Conservation (phyloP, 2,888 invertebrate genomes). For the Bugula neritina region DNA sequence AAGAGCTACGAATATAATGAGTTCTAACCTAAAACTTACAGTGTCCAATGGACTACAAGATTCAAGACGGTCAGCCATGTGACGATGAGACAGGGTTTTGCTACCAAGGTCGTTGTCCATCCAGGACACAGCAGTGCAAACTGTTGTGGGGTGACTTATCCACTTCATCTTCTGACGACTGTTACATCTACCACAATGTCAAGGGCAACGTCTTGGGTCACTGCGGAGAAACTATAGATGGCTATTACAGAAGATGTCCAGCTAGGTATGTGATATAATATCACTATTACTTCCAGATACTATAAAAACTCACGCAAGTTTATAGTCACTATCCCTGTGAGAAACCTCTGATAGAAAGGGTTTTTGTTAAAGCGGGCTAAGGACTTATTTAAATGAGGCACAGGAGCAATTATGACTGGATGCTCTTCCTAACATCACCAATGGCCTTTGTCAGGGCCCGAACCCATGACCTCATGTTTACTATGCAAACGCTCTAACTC, state of each 20-base stretch:
- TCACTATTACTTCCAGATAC: too few species aligned
- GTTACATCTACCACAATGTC: slow-evolving; percentile 90
- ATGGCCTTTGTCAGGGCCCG: too few species aligned
- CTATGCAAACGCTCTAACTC: too few species aligned
- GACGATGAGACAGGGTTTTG: slow-evolving; percentile 70
- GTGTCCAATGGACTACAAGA: slow-evolving; percentile 82
- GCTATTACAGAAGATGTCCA: not conserved
- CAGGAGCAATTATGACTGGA: too few species aligned
- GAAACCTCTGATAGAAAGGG: too few species aligned
- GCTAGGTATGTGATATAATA: not conserved
- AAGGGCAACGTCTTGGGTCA: slow-evolving; percentile 92
- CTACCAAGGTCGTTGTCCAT: slow-evolving; percentile 85
- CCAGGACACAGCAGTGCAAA: slow-evolving; percentile 79
- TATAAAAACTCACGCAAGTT: too few species aligned
- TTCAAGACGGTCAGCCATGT: slow-evolving; percentile 88
- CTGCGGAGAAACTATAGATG: slow-evolving; percentile 66
- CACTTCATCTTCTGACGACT: slow-evolving; percentile 73
- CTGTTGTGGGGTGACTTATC: slow-evolving; percentile 83
- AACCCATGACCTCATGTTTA: too few species aligned
- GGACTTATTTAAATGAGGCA: too few species aligned
- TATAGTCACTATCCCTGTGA: too few species aligned
- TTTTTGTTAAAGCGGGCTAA: too few species aligned
- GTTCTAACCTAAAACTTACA: slow-evolving; percentile 48
- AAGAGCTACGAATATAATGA: too few species aligned
- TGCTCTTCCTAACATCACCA: too few species aligned